A percentile compares a stretch with the other conserved stretches of the same genome.
Conservation (phyloP, 1,140 invertebrate genomes). For the Venturia canescens region DNA sequence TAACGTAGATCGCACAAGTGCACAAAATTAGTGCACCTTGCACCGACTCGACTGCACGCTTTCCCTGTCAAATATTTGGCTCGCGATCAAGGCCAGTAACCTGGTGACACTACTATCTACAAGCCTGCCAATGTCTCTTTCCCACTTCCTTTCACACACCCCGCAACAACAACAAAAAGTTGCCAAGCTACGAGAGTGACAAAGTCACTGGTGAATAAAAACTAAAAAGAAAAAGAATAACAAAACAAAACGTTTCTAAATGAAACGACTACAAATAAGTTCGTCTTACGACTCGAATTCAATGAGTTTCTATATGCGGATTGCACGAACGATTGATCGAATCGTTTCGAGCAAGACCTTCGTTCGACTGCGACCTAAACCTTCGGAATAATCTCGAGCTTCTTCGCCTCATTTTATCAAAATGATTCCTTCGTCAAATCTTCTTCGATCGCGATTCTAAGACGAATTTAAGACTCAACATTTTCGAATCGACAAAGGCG, state of each 20-base stretch:
- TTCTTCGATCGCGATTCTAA: too few species aligned
- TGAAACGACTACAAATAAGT: background rate
- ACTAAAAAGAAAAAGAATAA: background rate
- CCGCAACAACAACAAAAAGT: constrained; percentile 53
- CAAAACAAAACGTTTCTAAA: constrained; percentile 8
- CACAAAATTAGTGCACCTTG: constrained; percentile 47
- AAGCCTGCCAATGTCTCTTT: constrained; percentile 25
- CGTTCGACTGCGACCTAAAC: background rate
- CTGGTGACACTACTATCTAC: constrained; percentile 62
- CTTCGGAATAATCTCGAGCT: background rate
- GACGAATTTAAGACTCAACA: too few species aligned
- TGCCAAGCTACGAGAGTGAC: constrained; percentile 19
- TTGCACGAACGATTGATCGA: background rate
- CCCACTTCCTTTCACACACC: constrained; percentile 10
- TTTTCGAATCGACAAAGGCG: too few species aligned
- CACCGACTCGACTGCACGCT: constrained; percentile 58
- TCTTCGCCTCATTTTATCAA: too few species aligned
- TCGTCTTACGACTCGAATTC: background rate
- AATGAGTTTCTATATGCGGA: background rate
- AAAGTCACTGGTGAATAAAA: constrained; percentile 6
- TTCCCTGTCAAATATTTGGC: constrained; percentile 73
- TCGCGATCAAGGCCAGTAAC: constrained; percentile 73
- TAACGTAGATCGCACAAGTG: constrained; percentile 52
- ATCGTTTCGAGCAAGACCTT: background rate
- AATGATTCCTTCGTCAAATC: too few species aligned